Base-by-base conservation (phyloP, 2,113 vertebrate genomes). In the Tamias sibiricus region DNA sequence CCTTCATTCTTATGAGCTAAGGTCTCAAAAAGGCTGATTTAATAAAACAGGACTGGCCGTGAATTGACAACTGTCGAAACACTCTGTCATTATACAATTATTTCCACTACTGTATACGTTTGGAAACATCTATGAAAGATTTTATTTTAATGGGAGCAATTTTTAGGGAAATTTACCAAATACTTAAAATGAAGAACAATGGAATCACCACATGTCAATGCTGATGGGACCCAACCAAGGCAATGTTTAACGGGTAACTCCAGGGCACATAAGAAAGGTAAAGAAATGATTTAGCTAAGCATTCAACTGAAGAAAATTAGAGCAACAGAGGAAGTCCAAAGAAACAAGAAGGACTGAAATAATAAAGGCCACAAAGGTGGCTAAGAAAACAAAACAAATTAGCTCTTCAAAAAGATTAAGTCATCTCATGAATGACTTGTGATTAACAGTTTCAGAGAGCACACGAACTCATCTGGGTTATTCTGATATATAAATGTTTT, bases 351-450 rank as follows among this genome's bases (percentile, higher is more conserved):
- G 14, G 26, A 47, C 19, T 14, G 8, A 37, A 76, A 52, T 30
- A 35, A 64, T 69, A 30, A 44, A 62, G 35, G 52, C 17, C 13
- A 87, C 26, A 71, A 10, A 52, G 9, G 16, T 54, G 2, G 37
- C 26, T 90, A 90, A 72, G 7, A n/a, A 83, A 93, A 69, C 54
- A 49, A 83, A 92, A 92, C n/a, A 87, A 71, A 77, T 11, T 47
- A 4, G 52, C 54, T 69, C 74, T 94, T 71, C 30, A 54, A 62
- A 71, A 92, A 77, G 69, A 87, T 22, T n/a, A 80, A 54, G 9
- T 11, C 24, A 30, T 35, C 69, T 77, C n/a, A 85, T 44, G 90
- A 86, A 75, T 57, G 59, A 35, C 17, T 86, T 28, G 42, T 47
- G 62, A 24, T 66, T 26, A 49, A 47, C 44, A 49, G 64, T 49